A percentile compares a stretch with the other conserved stretches of the same genome.
phyloP scores from a whole-genome alignment of 2,113 vertebrate species.

The Suncus etruscus region DNA sequence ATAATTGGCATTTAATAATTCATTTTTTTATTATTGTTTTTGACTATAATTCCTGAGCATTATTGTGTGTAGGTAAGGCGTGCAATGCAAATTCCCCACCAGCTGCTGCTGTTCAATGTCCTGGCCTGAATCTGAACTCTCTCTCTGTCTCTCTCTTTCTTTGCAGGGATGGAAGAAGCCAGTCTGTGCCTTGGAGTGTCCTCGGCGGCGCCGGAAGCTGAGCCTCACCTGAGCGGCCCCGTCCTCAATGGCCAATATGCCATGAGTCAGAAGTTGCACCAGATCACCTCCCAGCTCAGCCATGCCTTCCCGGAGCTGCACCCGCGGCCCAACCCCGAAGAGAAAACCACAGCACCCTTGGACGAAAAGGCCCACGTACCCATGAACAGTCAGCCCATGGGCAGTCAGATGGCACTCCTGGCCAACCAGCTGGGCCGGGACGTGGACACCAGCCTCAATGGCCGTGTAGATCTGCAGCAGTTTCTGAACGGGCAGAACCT shows the following conservation, averaged over 20 bases:
- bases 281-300: slow-evolving; percentile 97
- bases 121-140: slow-evolving; percentile 82
- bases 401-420: slow-evolving; percentile 97
- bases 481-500: slow-evolving; percentile 98
- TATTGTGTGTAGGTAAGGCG: slow-evolving; percentile 77
- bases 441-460: slow-evolving; percentile 95
- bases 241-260: slow-evolving; percentile 99
- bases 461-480: slow-evolving; percentile 97
- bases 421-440: slow-evolving; percentile 97
- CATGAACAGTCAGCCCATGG: slow-evolving; percentile 95
- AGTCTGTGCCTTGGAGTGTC: slow-evolving; percentile 99
- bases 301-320: slow-evolving; percentile 98
- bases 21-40: slow-evolving; percentile 86
- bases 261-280: slow-evolving; percentile 99
- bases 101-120: not conserved
- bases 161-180: slow-evolving; percentile 98
- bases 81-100: slow-evolving; percentile 66
- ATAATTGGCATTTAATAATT: slow-evolving; percentile 87
- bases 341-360: slow-evolving; percentile 91
- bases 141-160: slow-evolving; percentile 45
- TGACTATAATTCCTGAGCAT: slow-evolving; percentile 80
- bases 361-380: slow-evolving; percentile 96
- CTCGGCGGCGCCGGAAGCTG: slow-evolving; percentile 94
- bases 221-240: slow-evolving; percentile 94
- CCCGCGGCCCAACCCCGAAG: slow-evolving; percentile 93